These are phyloP conservation scores for Montipora efflorescens DNA, from an alignment of 64 coral and sea anemone species.

Conservation along the genomic window DNA sequence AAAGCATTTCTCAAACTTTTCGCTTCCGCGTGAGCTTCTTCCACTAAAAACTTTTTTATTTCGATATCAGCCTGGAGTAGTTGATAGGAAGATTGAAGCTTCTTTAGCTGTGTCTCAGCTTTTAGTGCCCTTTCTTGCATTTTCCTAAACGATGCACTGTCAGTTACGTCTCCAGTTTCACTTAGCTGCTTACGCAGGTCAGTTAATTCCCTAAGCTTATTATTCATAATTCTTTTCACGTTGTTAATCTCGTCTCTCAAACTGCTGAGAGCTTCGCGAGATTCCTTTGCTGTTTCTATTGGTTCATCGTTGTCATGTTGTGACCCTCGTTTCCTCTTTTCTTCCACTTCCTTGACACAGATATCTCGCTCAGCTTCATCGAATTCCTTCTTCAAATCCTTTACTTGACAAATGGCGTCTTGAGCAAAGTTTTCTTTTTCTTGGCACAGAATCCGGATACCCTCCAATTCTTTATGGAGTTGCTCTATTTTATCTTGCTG, in stretches of 20 bases:
- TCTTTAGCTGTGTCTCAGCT: conserved; percentile 32
- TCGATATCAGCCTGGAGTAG: conserved; percentile 26
- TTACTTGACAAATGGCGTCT: conserved; percentile 28
- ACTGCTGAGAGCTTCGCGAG: neutral
- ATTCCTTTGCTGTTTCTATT: neutral
- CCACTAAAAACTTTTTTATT: conserved; percentile 32
- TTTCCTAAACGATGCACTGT: neutral
- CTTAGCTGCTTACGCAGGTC: neutral
- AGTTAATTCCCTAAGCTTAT: conserved; percentile 8
- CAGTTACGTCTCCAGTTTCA: conserved; percentile 3
- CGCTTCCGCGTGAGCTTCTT: neutral
- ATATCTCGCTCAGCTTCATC: conserved; percentile 17
- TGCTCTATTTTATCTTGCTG: conserved; percentile 58
- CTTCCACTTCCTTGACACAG: neutral
- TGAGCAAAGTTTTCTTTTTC: conserved; percentile 49
- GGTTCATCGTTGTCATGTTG: conserved; percentile 6
- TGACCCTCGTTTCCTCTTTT: neutral
- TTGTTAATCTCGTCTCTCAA: conserved; percentile 33
- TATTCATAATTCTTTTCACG: conserved; percentile 20
- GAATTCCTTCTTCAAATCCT: conserved; percentile 49
- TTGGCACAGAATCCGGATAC: conserved; percentile 17
- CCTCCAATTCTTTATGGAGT: conserved; percentile 40
- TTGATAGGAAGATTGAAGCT: conserved; percentile 35
- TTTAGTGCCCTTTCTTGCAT: conserved; percentile 25
- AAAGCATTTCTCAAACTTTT: neutral